Evolutionary conservation across 2,797 vertebrate genomes (phyloP).

Genomic region (Crypturellus tataupa): DNA sequence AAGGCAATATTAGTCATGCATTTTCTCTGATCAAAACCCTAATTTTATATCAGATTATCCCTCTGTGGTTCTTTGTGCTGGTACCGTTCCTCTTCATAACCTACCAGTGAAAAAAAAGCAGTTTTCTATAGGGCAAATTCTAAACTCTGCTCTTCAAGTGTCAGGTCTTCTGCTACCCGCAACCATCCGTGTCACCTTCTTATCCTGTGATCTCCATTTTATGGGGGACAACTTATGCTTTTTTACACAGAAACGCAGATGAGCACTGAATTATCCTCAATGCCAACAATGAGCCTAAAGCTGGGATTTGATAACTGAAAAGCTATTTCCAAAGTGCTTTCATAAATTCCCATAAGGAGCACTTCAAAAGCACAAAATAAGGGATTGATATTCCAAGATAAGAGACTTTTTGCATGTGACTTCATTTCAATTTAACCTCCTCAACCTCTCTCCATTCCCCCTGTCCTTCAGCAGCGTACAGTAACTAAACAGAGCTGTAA

Average conservation of each 20-base stretch:
- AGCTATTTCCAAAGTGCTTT: slow-evolving; percentile 12
- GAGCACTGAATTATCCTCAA: slow-evolving; percentile 27
- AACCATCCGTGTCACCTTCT: not conserved
- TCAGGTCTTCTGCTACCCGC: not conserved
- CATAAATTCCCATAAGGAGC: slow-evolving; percentile 28
- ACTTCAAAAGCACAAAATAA: slow-evolving; percentile 25
- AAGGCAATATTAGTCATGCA: slow-evolving; percentile 16
- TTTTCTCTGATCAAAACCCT: slow-evolving; percentile 36
- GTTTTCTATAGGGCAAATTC: slow-evolving; percentile 26
- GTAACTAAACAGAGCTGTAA: not conserved
- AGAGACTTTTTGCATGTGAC: not conserved
- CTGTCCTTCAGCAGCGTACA: not conserved
- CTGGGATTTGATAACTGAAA: slow-evolving; percentile 9
- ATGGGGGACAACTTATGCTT: slow-evolving; percentile 24
- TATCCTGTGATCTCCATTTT: not conserved
- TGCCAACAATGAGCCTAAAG: slow-evolving; percentile 32
- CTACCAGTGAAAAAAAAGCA: slow-evolving; percentile 34
- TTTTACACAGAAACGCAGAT: slow-evolving; percentile 6
- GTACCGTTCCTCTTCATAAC: not conserved
- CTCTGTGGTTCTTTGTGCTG: not conserved
- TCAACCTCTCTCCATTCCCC: not conserved
- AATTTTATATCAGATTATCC: not conserved
- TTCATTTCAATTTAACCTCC: not conserved
- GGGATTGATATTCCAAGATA: slow-evolving; percentile 24
- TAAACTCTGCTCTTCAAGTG: not conserved